Conservation (phyloP, 1,140 invertebrate species). For the Rhynchophorus ferrugineus region DNA sequence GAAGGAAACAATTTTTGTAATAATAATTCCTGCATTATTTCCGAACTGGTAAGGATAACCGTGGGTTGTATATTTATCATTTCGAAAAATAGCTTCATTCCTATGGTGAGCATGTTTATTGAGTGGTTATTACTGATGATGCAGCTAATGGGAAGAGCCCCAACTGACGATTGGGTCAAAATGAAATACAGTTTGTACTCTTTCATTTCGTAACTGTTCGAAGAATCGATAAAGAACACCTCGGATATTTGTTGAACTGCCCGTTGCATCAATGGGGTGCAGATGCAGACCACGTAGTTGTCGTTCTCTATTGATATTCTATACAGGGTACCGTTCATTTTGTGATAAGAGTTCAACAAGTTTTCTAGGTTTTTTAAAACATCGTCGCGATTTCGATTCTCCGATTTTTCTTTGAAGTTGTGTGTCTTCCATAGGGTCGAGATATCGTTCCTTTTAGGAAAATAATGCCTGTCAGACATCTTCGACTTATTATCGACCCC, state of each 20-base stretch:
- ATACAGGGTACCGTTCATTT: constrained; percentile 8
- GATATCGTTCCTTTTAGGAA: constrained; percentile 6
- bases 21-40: constrained; percentile 3
- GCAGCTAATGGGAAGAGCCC: constrained; percentile 8
- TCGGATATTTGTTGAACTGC: constrained; percentile 5
- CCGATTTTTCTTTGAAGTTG: constrained; percentile 1
- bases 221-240: constrained; percentile 9
- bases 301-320: background rate
- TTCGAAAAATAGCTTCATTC: constrained; percentile 12
- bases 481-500: constrained; percentile 3
- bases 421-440: constrained; percentile 4
- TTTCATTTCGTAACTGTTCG: constrained; percentile 2
- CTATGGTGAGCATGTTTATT: constrained; percentile 1
- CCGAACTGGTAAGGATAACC: background rate
- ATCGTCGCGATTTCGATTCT: background rate
- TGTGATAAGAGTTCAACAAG: constrained; percentile 6
- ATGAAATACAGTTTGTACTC: constrained; percentile 11
- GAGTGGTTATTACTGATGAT: constrained; percentile 2
- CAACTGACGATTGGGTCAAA: constrained; percentile 5
- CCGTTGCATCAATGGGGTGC: constrained; percentile 9
- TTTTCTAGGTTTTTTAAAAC: constrained; percentile 6
- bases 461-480: constrained; percentile 3
- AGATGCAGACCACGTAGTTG: background rate
- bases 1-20: constrained; percentile 9
- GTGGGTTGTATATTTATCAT: constrained; percentile 7